Base-by-base conservation (phyloP, 2,797 vertebrate species). In the Clarias laeviceps region DNA sequence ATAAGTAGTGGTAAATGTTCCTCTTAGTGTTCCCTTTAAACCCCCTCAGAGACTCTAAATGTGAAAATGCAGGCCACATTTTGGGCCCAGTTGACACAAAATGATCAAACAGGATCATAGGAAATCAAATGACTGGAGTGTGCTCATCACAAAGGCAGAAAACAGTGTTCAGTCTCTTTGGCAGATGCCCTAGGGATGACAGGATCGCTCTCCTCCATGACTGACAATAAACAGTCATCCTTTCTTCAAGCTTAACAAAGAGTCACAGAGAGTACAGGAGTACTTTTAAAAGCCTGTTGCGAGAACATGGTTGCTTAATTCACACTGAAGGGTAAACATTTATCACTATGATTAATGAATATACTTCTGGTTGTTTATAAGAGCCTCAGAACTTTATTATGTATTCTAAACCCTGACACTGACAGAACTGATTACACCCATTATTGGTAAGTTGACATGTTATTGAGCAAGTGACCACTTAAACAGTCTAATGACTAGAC, bases 161-260 rank as follows among this genome's bases (percentile, higher is more conserved):
- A 93, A 92, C 91, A 92, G 83, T 88, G 90, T 61, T 69, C 29
- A 24, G 82, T 54, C 79, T 83, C 65, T 83, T 64, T 88, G 88
- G 91, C 87, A 88, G 88, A 92, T 91, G 84, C 80, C 84, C 91
- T 91, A 87, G 34, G 64, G 76, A 91, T 88, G 69, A 85, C 50
- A 61, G 85, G 29, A 82, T 62, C 70, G n/a, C 68, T 40, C 73
- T 17, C 72, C 61, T 76, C 68, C 22, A 68, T 56, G 80, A 85
- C n/a, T 0, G 82, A 87, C 62, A 34, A 92, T 90, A 56, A 76
- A 29, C 50, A 76, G n/a, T 29, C 56, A 14, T 0, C 29, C 29
- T 54, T 27, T 56, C 24, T 7, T 69, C 65, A 22, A 69, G 1
- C 40, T 56, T 50, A 29, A 20, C 50, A 29, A 29, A 74, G 24